phyloP scores from a whole-genome alignment of 1,140 invertebrate species.

The Eurosta solidaginis region DNA sequence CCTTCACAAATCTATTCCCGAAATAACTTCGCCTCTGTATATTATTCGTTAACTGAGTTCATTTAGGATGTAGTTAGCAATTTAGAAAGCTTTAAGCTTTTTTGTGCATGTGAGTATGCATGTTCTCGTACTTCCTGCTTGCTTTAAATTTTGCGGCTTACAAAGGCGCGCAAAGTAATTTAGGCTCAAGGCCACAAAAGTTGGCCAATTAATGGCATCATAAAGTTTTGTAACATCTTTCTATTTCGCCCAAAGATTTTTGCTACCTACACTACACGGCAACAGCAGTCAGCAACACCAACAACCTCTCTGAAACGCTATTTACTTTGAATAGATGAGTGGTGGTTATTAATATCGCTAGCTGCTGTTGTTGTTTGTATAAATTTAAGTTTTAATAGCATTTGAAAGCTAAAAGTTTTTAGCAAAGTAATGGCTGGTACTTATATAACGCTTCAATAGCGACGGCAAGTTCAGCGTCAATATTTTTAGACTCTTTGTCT shows the following conservation, averaged over 20 bases:
- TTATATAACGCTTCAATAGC: background rate
- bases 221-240: slow-evolving; percentile 43
- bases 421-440: background rate
- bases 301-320: background rate
- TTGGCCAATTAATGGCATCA: slow-evolving; percentile 60
- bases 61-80: no score
- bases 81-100: no score
- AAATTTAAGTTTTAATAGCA: slow-evolving; percentile 31
- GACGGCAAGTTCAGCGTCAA: background rate
- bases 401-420: slow-evolving; percentile 9
- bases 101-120: background rate
- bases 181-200: slow-evolving; percentile 42
- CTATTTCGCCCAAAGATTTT: background rate
- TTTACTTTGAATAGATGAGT: background rate
- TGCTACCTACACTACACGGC: no score
- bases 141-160: slow-evolving; percentile 25
- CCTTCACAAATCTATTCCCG: background rate
- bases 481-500: background rate
- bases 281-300: background rate
- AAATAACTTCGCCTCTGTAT: background rate
- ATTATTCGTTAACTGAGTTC: background rate
- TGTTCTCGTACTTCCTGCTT: background rate
- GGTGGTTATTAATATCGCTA: slow-evolving; percentile 1
- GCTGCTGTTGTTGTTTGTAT: slow-evolving; percentile 5
- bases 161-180: slow-evolving; percentile 32